Percentiles rank a stretch among this genome's conserved stretches.
Evolutionary conservation across 2,113 vertebrate species (phyloP).

Genomic region (Nycticorax nycticorax): DNA sequence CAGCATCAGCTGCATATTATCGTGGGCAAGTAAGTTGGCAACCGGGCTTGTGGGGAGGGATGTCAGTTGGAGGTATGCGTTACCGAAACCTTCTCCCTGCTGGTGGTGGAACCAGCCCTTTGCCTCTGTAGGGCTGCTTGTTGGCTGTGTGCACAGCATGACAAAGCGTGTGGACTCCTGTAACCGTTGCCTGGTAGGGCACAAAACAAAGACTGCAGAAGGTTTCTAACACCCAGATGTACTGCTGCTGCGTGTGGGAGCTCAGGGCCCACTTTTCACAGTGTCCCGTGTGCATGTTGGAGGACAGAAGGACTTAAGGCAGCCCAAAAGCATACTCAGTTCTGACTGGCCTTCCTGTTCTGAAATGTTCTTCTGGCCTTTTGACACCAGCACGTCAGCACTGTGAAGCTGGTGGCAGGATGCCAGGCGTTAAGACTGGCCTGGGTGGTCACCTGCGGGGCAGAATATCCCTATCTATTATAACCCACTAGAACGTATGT

Average conservation of each 20-base stretch:
- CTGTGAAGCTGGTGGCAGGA: rapidly evolving
- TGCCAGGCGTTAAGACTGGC: neutral
- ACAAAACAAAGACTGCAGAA: neutral
- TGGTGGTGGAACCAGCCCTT: neutral
- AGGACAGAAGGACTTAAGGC: neutral
- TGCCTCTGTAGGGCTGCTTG: neutral
- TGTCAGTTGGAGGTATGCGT: rapidly evolving
- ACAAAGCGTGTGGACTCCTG: neutral
- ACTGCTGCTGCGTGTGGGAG: neutral
- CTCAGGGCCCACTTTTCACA: neutral
- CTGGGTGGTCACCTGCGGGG: neutral
- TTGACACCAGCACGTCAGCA: rapidly evolving
- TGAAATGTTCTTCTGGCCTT: neutral
- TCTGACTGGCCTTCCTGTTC: neutral
- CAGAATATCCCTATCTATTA: neutral
- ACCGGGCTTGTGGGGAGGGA: neutral
- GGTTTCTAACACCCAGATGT: neutral
- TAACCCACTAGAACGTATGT: neutral
- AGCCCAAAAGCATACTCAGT: neutral
- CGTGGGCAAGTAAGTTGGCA: constrained; percentile 87
- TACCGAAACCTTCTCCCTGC: neutral
- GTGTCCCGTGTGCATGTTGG: rapidly evolving
- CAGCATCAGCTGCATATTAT: constrained; percentile 93
- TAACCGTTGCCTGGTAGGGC: neutral
- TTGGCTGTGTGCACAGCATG: neutral